A percentile compares a stretch with the other conserved stretches of the same genome.
phyloP scores from a whole-genome alignment of 2,113 vertebrate genomes.

The Ailuropoda melanoleuca region DNA sequence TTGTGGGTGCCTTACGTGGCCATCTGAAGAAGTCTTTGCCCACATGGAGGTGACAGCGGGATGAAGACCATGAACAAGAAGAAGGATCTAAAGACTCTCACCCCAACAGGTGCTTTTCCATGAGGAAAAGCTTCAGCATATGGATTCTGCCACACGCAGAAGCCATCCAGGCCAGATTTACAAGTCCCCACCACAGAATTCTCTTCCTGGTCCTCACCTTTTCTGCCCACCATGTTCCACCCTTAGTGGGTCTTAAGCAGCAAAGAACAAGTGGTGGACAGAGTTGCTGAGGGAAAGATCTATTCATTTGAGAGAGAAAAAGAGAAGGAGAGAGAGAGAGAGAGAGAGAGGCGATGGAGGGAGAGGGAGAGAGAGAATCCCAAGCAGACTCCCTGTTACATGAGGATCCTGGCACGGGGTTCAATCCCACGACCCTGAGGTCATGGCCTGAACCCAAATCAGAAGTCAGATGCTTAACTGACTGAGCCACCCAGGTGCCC shows the following conservation, averaged over 20 bases:
- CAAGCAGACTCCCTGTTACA: neutral
- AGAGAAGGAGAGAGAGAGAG: neutral
- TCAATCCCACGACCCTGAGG: neutral
- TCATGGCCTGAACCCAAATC: neutral
- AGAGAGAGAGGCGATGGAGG: neutral
- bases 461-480: neutral
- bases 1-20: neutral
- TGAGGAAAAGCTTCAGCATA: neutral
- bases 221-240: neutral
- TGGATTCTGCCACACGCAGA: neutral
- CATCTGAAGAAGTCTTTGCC: neutral
- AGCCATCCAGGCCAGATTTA: neutral
- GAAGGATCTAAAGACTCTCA: neutral
- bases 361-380: neutral
- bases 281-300: neutral
- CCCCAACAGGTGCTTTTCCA: neutral
- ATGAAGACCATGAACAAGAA: too few relatives aligned
- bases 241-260: neutral
- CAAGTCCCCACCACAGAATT: neutral
- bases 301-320: neutral
- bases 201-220: neutral
- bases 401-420: neutral
- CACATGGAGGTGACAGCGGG: neutral
- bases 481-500: neutral
- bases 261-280: neutral